Evolutionary conservation across 1,140 invertebrate genomes (phyloP), one percentile per base, ranked within the genome.

Genomic region (Uloborus diversus): DNA sequence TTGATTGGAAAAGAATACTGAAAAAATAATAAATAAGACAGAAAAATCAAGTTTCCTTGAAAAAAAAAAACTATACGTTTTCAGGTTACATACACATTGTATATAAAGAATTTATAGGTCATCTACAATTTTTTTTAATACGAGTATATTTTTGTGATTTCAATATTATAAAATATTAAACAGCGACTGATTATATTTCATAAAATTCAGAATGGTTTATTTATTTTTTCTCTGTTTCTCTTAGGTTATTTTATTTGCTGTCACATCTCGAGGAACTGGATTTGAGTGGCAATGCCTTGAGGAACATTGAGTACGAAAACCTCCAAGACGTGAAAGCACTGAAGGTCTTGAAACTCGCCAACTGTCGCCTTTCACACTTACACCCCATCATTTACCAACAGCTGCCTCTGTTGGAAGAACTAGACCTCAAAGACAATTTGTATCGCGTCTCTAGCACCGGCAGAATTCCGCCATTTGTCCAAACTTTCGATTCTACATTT

Each of bases 231-330:
- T 53, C 49, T 17, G 7, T 33, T 30, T 65, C 11, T 30, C 49
- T 30, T 32, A 66, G 92, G 75, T 87, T 93, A n/a, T 93, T 93
- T 84, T 88, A 90, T 66, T 90, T 90, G 85, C 85, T 93, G 23
- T 88, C 89, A 11, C 91, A 92, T 84, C 87, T 95, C 51, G 88
- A 89, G 80, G 66, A 89, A 81, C 87, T 95, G 65, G 92, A 94
- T 86, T 86, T 95, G 42, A 93, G 91, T 84, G 89, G 90, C 75
- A 94, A 94, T 87, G 90, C 90, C 64, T 85, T 94, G 75, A 88
- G 89, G 83, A 89, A 91, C 83, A 91, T 94, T 83, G 93, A 94
- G 86, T 91, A 91, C 66, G 84, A 81, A 51, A 85, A 64, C 79
- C 80, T 80, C 33, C 86, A 75, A 51, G 84, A 84, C 42, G 57